A percentile compares a stretch with the other conserved stretches of the same genome.
Conservation (phyloP, 2,113 vertebrate species). For the Nerophis lumbriciformis region DNA sequence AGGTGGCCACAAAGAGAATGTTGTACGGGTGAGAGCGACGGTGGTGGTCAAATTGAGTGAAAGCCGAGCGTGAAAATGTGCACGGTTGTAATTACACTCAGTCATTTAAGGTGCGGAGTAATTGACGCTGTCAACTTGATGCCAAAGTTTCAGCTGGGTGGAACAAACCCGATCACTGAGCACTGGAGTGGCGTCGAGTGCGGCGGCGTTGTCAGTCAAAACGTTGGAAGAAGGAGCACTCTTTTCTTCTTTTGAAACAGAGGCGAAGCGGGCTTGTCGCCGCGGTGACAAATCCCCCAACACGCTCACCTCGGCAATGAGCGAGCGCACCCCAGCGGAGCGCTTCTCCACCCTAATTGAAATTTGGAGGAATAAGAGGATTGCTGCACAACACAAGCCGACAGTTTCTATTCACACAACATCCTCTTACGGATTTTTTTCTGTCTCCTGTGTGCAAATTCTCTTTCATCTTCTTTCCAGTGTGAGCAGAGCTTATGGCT, state of each 20-base stretch:
- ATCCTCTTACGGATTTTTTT: constrained; percentile 59
- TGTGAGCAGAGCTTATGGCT: constrained; percentile 52
- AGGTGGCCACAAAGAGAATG: not conserved
- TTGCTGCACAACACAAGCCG: constrained; percentile 61
- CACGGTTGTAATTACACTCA: constrained; percentile 50
- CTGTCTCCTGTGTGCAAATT: constrained; percentile 35
- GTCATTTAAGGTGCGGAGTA: constrained; percentile 37
- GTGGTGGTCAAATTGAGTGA: constrained; percentile 24
- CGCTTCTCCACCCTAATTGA: constrained; percentile 67
- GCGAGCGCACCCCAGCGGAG: constrained; percentile 33
- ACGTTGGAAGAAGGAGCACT: constrained; percentile 3
- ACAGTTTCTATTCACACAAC: constrained; percentile 66
- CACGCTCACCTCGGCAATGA: constrained; percentile 45
- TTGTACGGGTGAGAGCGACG: not conserved
- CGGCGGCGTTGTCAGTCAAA: constrained; percentile 47
- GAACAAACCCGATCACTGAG: constrained; percentile 67
- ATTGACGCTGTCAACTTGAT: constrained; percentile 46
- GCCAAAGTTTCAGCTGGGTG: constrained; percentile 50
- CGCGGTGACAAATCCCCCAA: constrained; percentile 59
- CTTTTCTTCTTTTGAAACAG: constrained; percentile 35
- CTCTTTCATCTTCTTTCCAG: constrained; percentile 55
- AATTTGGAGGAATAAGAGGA: constrained; percentile 74
- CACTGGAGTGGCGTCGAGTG: constrained; percentile 62
- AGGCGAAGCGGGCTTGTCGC: constrained; percentile 55
- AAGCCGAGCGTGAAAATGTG: constrained; percentile 33